Conservation (phyloP, 2,888 invertebrate species). For the Agrilus mali region DNA sequence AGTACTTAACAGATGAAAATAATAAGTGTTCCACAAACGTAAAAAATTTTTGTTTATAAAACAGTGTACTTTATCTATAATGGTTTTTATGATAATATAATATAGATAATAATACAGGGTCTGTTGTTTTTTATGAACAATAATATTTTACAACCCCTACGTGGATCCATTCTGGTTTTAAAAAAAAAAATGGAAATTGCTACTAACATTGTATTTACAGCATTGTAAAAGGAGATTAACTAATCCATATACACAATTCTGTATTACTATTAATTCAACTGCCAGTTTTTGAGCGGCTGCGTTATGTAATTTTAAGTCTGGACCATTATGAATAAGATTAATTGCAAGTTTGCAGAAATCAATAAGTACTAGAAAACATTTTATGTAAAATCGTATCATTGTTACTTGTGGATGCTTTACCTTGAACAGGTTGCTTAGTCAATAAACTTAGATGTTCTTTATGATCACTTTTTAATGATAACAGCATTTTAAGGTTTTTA, state of each 20-base stretch:
- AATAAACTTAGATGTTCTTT: constrained; percentile 43
- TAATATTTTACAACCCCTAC: too few relatives aligned
- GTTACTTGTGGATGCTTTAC: constrained; percentile 22
- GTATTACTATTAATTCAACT: constrained; percentile 40
- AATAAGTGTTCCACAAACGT: too few relatives aligned
- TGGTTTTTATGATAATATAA: too few relatives aligned
- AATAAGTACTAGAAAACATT: constrained; percentile 43
- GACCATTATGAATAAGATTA: constrained; percentile 54
- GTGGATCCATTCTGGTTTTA: too few relatives aligned
- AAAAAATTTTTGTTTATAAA: too few relatives aligned
- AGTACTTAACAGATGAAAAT: constrained; percentile 18
- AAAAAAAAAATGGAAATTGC: too few relatives aligned
- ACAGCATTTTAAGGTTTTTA: constrained; percentile 30
- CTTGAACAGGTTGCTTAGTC: constrained; percentile 37
- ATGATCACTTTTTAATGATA: constrained; percentile 41
- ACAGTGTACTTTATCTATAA: too few relatives aligned
- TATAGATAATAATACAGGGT: too few relatives aligned
- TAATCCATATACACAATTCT: constrained; percentile 57
- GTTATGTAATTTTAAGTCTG: constrained; percentile 47
- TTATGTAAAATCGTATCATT: neutral
- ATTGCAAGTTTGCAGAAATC: constrained; percentile 58
- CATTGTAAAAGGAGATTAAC: constrained; percentile 61
- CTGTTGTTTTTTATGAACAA: too few relatives aligned
- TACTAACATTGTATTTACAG: constrained; percentile 55
- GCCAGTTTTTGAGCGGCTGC: constrained; percentile 52